Evolutionary conservation across 2,797 vertebrate species (phyloP).

Genomic region (Esox masquinongy): DNA sequence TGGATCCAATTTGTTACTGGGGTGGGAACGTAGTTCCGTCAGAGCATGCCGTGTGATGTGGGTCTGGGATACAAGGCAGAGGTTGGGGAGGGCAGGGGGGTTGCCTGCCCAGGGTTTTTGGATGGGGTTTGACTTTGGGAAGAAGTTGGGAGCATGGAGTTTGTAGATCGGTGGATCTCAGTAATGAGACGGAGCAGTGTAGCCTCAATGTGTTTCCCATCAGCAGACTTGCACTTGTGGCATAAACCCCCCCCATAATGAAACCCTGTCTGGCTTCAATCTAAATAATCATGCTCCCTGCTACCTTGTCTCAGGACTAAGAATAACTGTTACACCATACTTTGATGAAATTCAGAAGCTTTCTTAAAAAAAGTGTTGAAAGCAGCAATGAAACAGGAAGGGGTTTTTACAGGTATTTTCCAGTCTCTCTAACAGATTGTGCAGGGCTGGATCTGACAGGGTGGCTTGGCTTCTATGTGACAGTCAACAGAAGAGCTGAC

Average conservation of each 20-base stretch:
- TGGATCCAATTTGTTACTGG: too few species aligned
- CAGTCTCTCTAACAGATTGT: conserved; percentile 8
- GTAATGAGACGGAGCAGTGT: conserved; percentile 59
- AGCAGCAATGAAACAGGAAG: conserved; percentile 12
- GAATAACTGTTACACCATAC: conserved; percentile 38
- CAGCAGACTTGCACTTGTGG: conserved; percentile 74
- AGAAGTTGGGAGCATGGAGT: conserved; percentile 3
- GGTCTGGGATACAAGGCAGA: background rate
- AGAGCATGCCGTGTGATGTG: background rate
- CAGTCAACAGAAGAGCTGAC: background rate
- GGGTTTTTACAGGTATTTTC: conserved; percentile 23
- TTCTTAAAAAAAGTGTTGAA: conserved; percentile 29
- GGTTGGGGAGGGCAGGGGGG: background rate
- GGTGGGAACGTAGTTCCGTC: background rate
- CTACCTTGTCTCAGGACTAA: conserved; percentile 44
- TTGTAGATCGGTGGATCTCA: background rate
- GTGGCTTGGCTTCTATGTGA: background rate
- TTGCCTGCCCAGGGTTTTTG: background rate
- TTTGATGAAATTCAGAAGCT: conserved; percentile 49
- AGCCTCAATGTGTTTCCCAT: conserved; percentile 73
- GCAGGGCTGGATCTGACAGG: background rate
- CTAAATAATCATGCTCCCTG: conserved; percentile 50
- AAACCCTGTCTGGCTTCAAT: conserved; percentile 72
- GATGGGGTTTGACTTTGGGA: conserved; percentile 12
- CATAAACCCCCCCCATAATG: conserved; percentile 70